Evolutionary conservation across 1,140 invertebrate genomes (phyloP), one percentile per base, ranked within the genome.

Genomic region (Cotesia chilonis): DNA sequence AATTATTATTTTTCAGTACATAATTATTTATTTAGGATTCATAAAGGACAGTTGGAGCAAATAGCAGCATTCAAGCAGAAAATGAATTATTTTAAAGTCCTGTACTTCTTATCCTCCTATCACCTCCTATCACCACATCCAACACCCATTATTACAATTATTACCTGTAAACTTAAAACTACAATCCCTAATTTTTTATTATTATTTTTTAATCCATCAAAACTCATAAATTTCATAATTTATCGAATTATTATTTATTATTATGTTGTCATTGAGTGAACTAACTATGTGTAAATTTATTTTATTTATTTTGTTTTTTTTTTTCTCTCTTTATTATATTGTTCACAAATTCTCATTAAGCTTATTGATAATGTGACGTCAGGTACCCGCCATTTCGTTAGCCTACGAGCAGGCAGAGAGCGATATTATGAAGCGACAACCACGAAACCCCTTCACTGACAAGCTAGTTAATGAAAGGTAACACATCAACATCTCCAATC

Each of bases 401-500:
- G 98, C 98, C 88, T 99, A 99, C 91, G 98, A 99, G 92, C 93
- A 96, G 90, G 96, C 98, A 82, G 98, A 99, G 91, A 96, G 95
- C 88, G 98, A 99, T 92, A 99, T 99, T 90, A 99, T 99, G 98
- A 99, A 99, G 92, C 93, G 98, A 88, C 94, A 94, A 88, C 98
- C 98, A 88, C 93, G 98, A 93, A 96, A 99, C 87, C 93, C 94
- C 73, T 87, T 90, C 83, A 91, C 89, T 80, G 94, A 95, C 88
- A 94, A 94, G 88, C 90, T 95, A 81, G 94, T 95, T 76, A 96
- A 95, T 83, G 92, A 94, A 89, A 93, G 93, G 90, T 91, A 90
- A 90, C 80, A 84, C 75, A 80, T 81, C 70, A 78, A 80, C 80
- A 82, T 83, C 81, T 60, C 80, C 76, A 77, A 80, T 64, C 75